Base-by-base conservation (phyloP, 2,888 invertebrate species). In the Oxytorus armatus region DNA sequence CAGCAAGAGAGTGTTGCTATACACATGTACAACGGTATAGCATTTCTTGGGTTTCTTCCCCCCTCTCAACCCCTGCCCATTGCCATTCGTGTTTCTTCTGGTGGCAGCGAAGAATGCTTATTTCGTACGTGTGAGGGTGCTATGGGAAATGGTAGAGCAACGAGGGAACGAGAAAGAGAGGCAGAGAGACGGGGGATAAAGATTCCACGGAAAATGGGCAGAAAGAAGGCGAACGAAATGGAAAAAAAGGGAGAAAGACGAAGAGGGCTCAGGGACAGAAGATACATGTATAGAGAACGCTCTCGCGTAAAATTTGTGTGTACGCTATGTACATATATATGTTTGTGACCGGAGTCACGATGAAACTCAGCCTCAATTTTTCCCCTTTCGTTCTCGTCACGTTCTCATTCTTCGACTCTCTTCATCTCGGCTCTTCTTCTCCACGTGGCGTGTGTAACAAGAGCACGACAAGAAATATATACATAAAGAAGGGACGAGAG, bases 1-100 rank as follows among this genome's bases (percentile, higher is more conserved):
- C 83, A 87, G 86, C 57, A 39, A 66, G 42, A 44, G 59, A 78
- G 36, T 36, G 33, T 44, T 39, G 21, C 29, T 29, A 29, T 29
- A 29, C 55, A 55, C 44, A 44, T 18, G 68, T 18, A 49, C 8
- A 33, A 29, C 10, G 10, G 7, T n/a, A 65, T 16, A 33, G 49
- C 14, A 11, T 18, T 14, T 5, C 33, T 14, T 14, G 23, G 36
- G 23, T 66, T 44, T 75, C 8, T 36, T 44, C 18, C n/a, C n/a
- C n/a, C n/a, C n/a, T n/a, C n/a, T n/a, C n/a, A n/a, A n/a, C n/a
- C n/a, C n/a, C n/a, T n/a, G n/a, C n/a, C n/a, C n/a, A n/a, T n/a
- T n/a, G n/a, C n/a, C n/a, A n/a, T n/a, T n/a, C 33, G 49, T 51
- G 63, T 73, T 72, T 21, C 61, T 51, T 51, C 51, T 29, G 36